Evolutionary conservation across 30 jellyfish, hydroid and myxozoan genomes (phyloP).

Genomic region (Mastigias papua): DNA sequence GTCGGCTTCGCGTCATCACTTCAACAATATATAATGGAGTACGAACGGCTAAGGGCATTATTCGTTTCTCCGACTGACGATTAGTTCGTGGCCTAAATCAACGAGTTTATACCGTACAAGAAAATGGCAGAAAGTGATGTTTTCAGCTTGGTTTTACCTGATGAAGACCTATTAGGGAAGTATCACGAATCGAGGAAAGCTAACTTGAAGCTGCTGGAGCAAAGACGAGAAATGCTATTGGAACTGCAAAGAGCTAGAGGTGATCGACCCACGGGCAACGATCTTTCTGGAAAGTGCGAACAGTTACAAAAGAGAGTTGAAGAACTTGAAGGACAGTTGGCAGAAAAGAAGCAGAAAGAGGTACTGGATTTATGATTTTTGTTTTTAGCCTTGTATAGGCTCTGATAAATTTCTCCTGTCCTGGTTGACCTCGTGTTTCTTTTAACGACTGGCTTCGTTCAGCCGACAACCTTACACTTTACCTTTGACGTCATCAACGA

Average conservation of each 20-base stretch:
- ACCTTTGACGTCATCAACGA: no score
- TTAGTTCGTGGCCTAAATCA: not conserved
- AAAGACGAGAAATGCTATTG: slow-evolving; percentile 52
- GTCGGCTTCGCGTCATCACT: no score
- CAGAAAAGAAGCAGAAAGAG: not conserved
- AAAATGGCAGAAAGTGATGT: not conserved
- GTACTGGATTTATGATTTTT: not conserved
- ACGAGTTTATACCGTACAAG: not conserved
- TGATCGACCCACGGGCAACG: not conserved
- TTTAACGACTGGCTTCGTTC: no score
- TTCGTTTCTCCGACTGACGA: not conserved
- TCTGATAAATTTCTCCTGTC: not conserved
- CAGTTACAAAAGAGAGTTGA: slow-evolving; percentile 17
- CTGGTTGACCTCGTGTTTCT: no score
- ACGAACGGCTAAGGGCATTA: not conserved
- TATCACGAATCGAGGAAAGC: slow-evolving; percentile 54
- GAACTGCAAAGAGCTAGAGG: slow-evolving; percentile 41
- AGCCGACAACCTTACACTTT: no score
- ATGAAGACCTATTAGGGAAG: slow-evolving; percentile 41
- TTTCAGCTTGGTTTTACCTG: not conserved
- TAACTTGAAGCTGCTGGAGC: slow-evolving; percentile 50
- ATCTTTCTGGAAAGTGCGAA: slow-evolving; percentile 32
- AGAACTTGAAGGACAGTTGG: slow-evolving; percentile 21
- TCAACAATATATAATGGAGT: not conserved
- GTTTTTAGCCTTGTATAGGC: not conserved